Base-by-base conservation (phyloP, 1,140 invertebrate species). In the Mizuhopecten yessoensis region DNA sequence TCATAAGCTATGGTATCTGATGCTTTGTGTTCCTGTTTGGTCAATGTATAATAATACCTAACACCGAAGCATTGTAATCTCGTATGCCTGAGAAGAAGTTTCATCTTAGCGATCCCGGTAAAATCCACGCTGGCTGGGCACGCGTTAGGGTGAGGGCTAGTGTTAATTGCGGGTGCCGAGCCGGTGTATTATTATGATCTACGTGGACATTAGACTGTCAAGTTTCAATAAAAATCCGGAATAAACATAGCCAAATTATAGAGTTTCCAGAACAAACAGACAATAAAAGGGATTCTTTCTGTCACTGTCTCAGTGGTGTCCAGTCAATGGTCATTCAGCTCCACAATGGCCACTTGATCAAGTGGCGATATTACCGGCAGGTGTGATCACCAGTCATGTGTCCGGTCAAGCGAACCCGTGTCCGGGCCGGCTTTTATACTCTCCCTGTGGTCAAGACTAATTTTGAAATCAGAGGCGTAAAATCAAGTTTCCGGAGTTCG, bases 211-310 rank as follows among this genome's bases (percentile, higher is more conserved):
- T 75, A 17, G n/a, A 29, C 57, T 75, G 57, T 75, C 57, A 75
- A 75, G 57, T 75, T 75, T 75, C 57, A 75, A 75, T 75, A 75
- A 75, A 75, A 75, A 75, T 75, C 57, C 57, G 57, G 57, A 75
- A 75, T 75, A 75, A 75, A 75, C 57, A 75, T 29, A 75, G 57
- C 57, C 17, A 75, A 75, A 75, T 75, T 75, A 75, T 75, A 75
- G 57, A 75, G 57, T 75, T 75, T 29, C 57, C 57, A 75, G 57
- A 75, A 75, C 57, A 75, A 75, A 75, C 57, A 75, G 57, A 75
- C 57, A 75, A 75, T 75, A 75, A 75, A 75, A 13, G 57, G 57
- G 57, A 75, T 75, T 75, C 57, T 75, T 75, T 29, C 57, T 29
- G 57, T 75, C 57, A 75, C 57, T 75, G 57, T 75, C 57, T 75